A percentile compares a stretch with the other conserved stretches of the same genome.
These are phyloP conservation scores for Mus spretus DNA, from an alignment of 2,797 vertebrate genomes.

Conservation along the genomic window DNA sequence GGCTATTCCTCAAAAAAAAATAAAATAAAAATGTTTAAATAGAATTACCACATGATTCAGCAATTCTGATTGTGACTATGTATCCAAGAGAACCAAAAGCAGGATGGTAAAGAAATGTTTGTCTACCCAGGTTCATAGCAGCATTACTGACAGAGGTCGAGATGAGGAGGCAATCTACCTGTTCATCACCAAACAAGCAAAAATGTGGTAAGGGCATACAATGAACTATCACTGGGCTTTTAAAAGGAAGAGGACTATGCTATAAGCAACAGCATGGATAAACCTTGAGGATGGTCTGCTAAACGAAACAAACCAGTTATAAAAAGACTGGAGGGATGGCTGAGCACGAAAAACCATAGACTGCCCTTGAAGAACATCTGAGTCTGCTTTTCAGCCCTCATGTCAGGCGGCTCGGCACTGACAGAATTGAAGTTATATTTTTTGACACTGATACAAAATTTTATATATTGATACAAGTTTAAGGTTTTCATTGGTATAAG, in stretches of 20 bases:
- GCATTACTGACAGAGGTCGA: conserved; percentile 13
- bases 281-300: background rate
- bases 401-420: no score
- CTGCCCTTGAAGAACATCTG: no score
- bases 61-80: conserved; percentile 6
- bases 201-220: conserved; percentile 10
- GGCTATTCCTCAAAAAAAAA: conserved; percentile 4
- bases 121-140: background rate
- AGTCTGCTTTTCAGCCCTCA: no score
- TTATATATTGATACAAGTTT: no score
- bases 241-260: conserved; percentile 43
- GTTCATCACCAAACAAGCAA: background rate
- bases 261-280: background rate
- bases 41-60: background rate
- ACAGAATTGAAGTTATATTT: no score
- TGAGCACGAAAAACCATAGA: no score
- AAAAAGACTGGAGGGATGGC: conserved; percentile 20
- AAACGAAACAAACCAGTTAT: conserved; percentile 14
- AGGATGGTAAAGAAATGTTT: conserved; percentile 9
- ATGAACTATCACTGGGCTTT: conserved; percentile 17
- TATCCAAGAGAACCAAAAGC: conserved; percentile 28
- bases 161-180: background rate
- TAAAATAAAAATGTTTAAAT: conserved; percentile 54
- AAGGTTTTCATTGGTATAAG: no score
- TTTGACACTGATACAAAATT: no score